Evolutionary conservation across 2,113 vertebrate genomes (phyloP).

Genomic region (Parotia lawesii): DNA sequence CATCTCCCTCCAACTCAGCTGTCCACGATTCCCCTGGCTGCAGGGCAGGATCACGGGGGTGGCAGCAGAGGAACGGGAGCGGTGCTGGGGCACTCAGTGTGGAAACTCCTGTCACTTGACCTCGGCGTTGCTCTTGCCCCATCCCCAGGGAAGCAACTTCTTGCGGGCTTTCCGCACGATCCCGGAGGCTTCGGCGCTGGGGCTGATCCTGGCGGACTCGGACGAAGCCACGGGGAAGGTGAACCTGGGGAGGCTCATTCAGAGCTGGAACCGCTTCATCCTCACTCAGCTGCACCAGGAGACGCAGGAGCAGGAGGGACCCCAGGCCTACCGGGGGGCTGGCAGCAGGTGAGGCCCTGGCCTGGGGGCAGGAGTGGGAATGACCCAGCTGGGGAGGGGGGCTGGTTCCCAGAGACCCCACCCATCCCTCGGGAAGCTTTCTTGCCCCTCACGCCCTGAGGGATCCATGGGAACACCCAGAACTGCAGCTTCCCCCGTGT

Average conservation of each 20-base stretch:
- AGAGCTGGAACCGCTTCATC: constrained; percentile 98
- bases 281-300: constrained; percentile 98
- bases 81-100: background rate
- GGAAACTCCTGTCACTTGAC: constrained; percentile 7
- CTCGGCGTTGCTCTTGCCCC: background rate
- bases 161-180: constrained; percentile 96
- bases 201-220: constrained; percentile 93
- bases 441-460: fast-evolving
- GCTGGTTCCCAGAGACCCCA: background rate
- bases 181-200: constrained; percentile 92
- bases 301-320: constrained; percentile 94
- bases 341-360: constrained; percentile 79
- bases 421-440: fast-evolving
- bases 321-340: constrained; percentile 90
- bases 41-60: background rate
- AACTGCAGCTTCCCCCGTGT: fast-evolving
- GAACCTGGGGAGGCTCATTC: constrained; percentile 88
- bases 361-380: background rate
- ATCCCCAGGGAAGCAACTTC: constrained; percentile 90
- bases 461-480: fast-evolving
- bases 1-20: background rate
- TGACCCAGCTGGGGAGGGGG: background rate
- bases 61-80: background rate
- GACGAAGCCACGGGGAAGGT: constrained; percentile 95
- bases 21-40: no score